Percentiles rank a stretch among this genome's conserved stretches.
Conservation (phyloP, 2,888 invertebrate genomes). For the Scrobipalpa atriplicella region DNA sequence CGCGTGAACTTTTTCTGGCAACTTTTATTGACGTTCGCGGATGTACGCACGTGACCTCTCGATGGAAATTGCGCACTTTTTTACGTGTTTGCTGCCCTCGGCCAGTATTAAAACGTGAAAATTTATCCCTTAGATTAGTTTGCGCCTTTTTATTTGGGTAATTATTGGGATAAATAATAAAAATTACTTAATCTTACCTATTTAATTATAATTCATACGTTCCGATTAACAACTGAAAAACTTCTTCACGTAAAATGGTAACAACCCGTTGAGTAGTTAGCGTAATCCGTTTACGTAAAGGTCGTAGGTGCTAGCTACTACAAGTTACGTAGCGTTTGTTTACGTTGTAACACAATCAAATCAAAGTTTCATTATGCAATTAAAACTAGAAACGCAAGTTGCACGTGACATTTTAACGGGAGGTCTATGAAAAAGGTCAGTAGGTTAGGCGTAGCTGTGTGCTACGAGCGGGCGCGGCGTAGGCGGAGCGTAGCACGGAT, state of each 20-base stretch:
- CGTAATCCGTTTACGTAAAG: slow-evolving; percentile 32
- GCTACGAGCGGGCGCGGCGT: slow-evolving; percentile 29
- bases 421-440: slow-evolving; percentile 29
- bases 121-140: not conserved
- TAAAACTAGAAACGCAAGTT: slow-evolving; percentile 9
- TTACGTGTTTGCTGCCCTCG: slow-evolving; percentile 23
- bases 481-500: slow-evolving; percentile 26
- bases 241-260: not conserved
- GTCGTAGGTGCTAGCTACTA: not conserved
- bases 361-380: slow-evolving; percentile 10
- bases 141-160: no score
- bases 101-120: not conserved
- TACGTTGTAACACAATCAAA: slow-evolving; percentile 13
- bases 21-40: slow-evolving; percentile 6
- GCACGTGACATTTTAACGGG: slow-evolving; percentile 24
- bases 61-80: slow-evolving; percentile 47
- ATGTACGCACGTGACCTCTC: slow-evolving; percentile 43
- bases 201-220: no score
- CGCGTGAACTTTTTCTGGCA: not conserved
- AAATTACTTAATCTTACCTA: no score
- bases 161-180: no score
- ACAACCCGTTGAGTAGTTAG: not conserved
- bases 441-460: slow-evolving; percentile 30
- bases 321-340: slow-evolving; percentile 8
- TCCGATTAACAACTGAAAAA: not conserved